Evolutionary conservation across 2,888 invertebrate genomes (phyloP).

Genomic region (Dascillus cervinus): DNA sequence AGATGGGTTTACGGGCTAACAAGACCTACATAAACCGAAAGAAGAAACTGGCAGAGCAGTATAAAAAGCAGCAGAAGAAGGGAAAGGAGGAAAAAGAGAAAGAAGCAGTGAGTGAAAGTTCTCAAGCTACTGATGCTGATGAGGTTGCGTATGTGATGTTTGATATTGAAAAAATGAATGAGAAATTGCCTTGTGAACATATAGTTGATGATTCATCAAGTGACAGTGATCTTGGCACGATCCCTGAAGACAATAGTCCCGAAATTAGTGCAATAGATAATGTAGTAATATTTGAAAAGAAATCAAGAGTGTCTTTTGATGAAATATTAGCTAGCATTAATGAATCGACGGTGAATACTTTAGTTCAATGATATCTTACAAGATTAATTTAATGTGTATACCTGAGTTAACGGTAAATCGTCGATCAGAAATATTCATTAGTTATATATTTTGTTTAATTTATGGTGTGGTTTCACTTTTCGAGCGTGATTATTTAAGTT

Average conservation of each 20-base stretch:
- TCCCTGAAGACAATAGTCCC: too few species aligned
- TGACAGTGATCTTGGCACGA: too few species aligned
- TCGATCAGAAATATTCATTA: too few species aligned
- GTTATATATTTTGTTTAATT: too few species aligned
- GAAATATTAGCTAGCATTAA: slow-evolving; percentile 11
- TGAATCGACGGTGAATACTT: too few species aligned
- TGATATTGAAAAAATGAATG: slow-evolving; percentile 25
- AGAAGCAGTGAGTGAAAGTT: slow-evolving; percentile 8
- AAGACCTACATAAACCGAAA: slow-evolving; percentile 19
- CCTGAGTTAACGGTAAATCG: too few species aligned
- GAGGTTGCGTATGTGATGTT: slow-evolving; percentile 27
- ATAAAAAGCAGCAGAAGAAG: slow-evolving; percentile 5
- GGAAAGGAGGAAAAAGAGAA: not conserved
- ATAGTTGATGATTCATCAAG: too few species aligned
- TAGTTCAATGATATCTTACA: too few species aligned
- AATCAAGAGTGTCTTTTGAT: slow-evolving; percentile 9
- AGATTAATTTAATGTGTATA: too few species aligned
- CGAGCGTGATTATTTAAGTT: too few species aligned
- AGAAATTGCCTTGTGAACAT: slow-evolving; percentile 1
- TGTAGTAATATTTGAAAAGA: slow-evolving; percentile 6
- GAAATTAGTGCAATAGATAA: not conserved
- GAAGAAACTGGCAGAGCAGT: slow-evolving; percentile 14
- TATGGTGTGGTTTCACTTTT: too few species aligned
- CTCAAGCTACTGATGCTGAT: slow-evolving; percentile 18
- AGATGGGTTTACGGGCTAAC: slow-evolving; percentile 27